Base-by-base conservation (phyloP, 1,140 invertebrate species). In the Sminthurinus signatus region DNA sequence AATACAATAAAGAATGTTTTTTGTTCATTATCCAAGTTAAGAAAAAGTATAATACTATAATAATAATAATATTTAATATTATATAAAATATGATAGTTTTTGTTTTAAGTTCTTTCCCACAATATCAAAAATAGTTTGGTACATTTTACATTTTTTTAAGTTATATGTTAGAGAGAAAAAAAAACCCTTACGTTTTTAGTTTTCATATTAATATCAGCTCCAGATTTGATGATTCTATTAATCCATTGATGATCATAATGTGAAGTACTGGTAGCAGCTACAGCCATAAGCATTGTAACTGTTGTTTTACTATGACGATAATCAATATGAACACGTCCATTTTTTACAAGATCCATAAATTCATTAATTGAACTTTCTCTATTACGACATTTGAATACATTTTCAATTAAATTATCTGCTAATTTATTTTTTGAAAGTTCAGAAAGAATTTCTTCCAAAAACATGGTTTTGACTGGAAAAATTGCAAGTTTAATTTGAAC, bases 371-470 rank as follows among this genome's bases (percentile, higher is more conserved):
- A 43, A 39, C 17, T 75, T 50, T 84, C 80, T 65, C 85, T 81
- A 17, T 76, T 77, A 1, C 83, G 85, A 1, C 68, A 72, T 17
- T 83, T 70, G 80, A 83, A 87, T 0, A 81, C 82, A n/a, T 84
- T 79, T 27, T 77, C 75, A 14, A 88, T 77, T 32, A 79, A 75
- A 44, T 80, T 76, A 70, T 87, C 84, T 80, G 87, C 82, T 73
- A 84, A 76, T 17, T 23, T 12, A 1, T 23, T 25, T 80, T 0
- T 86, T 88, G 25, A 25, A 84, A 78, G 36, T 36, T 69, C 72
- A 64, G 81, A 81, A 0, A 97, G 78, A 42, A 96, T 78, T 67
- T 97, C 89, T 74, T 94, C 92, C 15, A 97, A 73, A 73, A 85
- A 92, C 73, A 82, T 87, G 31, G 85, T 81, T 52, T 89, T 83